These are phyloP conservation scores for Drosophila merina DNA, from an alignment of 2,888 invertebrate genomes.

Conservation along the genomic window DNA sequence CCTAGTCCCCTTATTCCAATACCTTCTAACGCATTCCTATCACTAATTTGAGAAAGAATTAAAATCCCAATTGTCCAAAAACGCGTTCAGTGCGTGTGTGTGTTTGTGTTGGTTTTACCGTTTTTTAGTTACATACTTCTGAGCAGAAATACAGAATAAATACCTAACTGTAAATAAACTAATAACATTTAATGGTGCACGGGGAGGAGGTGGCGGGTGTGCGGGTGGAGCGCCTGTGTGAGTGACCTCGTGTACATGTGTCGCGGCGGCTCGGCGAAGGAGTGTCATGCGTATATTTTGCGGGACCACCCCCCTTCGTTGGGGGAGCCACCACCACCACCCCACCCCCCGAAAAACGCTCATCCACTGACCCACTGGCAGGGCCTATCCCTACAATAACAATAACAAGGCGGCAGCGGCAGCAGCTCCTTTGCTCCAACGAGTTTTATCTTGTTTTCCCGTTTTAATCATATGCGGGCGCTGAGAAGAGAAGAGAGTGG, in stretches of 20 bases:
- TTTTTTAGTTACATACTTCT: too few relatives aligned
- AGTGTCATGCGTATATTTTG: conserved; percentile 77
- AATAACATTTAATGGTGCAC: conserved; percentile 53
- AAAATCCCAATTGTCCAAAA: conserved; percentile 17
- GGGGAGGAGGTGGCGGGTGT: conserved; percentile 23
- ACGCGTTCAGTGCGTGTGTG: conserved; percentile 8
- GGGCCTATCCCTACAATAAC: conserved; percentile 30
- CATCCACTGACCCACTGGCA: conserved; percentile 20
- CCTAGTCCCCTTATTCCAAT: conserved; percentile 3
- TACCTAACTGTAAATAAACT: conserved; percentile 69
- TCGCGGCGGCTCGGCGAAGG: conserved; percentile 71
- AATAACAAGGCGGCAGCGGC: conserved; percentile 43
- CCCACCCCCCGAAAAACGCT: neutral
- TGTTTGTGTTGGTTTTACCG: neutral
- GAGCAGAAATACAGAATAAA: conserved; percentile 11
- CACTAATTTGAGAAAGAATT: conserved; percentile 5
- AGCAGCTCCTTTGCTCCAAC: conserved; percentile 70
- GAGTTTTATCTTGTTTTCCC: conserved; percentile 78
- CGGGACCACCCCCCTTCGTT: conserved; percentile 14
- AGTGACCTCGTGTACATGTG: conserved; percentile 74
- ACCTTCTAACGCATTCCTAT: conserved; percentile 23
- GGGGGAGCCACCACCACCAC: neutral
- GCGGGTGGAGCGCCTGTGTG: conserved; percentile 50
- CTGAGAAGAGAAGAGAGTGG: conserved; percentile 39
- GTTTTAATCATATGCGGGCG: conserved; percentile 78